Evolutionary conservation across 2,797 vertebrate species (phyloP).

Genomic region (Columba guinea): DNA sequence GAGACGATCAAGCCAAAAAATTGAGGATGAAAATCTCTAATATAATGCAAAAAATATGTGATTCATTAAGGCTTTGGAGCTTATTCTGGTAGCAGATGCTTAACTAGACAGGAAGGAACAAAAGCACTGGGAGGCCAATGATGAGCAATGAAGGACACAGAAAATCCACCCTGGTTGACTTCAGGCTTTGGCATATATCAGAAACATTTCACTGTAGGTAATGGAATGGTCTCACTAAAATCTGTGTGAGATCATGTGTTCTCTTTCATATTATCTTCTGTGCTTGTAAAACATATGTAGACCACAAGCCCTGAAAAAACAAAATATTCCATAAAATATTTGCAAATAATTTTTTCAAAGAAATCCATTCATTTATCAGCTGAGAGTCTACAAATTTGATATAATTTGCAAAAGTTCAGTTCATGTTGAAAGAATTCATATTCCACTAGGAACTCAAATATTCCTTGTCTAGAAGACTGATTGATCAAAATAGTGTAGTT

Average conservation of each 20-base stretch:
- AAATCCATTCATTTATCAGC: background rate
- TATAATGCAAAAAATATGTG: background rate
- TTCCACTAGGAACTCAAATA: background rate
- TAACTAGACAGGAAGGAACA: background rate
- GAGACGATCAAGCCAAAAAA: background rate
- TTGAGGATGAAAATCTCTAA: background rate
- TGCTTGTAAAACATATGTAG: background rate
- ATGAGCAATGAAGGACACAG: background rate
- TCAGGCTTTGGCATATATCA: background rate
- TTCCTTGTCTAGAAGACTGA: background rate
- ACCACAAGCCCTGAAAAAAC: background rate
- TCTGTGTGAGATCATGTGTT: background rate
- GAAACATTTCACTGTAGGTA: background rate
- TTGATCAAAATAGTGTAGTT: background rate
- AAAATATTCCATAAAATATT: background rate
- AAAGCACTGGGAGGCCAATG: background rate
- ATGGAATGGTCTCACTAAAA: background rate
- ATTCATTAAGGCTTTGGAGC: background rate
- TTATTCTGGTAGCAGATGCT: background rate
- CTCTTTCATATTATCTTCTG: background rate
- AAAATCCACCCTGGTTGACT: background rate
- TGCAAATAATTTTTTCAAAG: background rate
- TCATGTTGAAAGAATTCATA: background rate
- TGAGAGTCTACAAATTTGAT: background rate
- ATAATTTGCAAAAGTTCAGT: background rate